Conservation (phyloP, 1,140 invertebrate species). For the Platorchestia sp. region DNA sequence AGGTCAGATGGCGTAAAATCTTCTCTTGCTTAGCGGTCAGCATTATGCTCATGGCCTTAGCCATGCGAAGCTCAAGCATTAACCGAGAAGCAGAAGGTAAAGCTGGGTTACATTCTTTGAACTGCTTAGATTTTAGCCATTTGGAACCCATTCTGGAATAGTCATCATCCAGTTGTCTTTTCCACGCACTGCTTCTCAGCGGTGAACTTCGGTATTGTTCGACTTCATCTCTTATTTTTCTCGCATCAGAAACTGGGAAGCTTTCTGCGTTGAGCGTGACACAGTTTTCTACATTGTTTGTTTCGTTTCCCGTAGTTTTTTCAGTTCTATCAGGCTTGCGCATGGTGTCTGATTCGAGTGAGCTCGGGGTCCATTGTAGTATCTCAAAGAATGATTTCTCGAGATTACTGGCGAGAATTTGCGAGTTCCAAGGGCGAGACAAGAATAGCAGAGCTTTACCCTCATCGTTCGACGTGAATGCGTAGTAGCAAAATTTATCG, state of each 20-base stretch:
- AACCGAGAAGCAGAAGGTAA: neutral
- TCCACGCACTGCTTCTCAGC: neutral
- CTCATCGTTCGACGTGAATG: neutral
- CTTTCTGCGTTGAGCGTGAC: neutral
- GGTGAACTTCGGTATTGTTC: neutral
- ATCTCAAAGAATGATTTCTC: neutral
- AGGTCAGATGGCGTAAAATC: neutral
- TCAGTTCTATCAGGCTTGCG: neutral
- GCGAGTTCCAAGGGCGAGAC: neutral
- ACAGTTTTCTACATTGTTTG: neutral
- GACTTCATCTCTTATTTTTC: neutral
- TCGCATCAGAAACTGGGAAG: neutral
- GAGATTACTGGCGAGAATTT: neutral
- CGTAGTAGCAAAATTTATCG: constrained; percentile 22
- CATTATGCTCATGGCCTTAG: neutral
- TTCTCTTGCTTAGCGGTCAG: neutral
- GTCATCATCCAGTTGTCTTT: neutral
- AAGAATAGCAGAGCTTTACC: neutral
- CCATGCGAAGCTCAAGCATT: neutral
- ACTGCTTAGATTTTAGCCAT: neutral
- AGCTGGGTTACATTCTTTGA: neutral
- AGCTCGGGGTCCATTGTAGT: neutral
- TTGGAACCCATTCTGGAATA: neutral
- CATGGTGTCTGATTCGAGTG: neutral
- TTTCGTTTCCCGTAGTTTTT: neutral